These are phyloP conservation scores for Cantharis rustica DNA, from an alignment of 2,888 invertebrate genomes.

Conservation along the genomic window DNA sequence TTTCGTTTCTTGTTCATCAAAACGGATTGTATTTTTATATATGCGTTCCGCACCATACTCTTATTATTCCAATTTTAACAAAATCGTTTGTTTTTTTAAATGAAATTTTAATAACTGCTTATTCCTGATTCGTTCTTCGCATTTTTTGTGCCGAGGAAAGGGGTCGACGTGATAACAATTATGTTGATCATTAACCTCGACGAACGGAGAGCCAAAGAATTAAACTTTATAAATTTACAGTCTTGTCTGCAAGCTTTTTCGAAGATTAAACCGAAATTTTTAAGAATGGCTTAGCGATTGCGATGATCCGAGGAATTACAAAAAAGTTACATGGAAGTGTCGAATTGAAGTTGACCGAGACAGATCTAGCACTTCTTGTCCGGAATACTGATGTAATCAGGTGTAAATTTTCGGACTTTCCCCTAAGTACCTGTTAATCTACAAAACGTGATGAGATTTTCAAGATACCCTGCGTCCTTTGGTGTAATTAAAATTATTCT, in stretches of 20 bases:
- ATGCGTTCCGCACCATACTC: neutral
- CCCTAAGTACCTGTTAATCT: conserved; percentile 49
- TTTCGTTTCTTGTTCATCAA: conserved; percentile 29
- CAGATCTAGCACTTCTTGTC: conserved; percentile 46
- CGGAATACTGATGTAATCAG: conserved; percentile 54
- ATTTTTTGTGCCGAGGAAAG: neutral
- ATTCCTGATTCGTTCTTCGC: neutral
- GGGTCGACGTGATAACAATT: neutral
- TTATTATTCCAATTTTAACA: conserved; percentile 5
- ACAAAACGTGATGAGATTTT: conserved; percentile 16
- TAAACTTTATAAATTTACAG: neutral
- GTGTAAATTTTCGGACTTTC: conserved; percentile 41
- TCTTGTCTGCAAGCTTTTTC: neutral
- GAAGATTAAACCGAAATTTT: neutral
- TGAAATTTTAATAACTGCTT: neutral
- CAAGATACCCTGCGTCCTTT: neutral
- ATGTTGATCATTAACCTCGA: neutral
- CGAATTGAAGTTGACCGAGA: conserved; percentile 45
- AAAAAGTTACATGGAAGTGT: conserved; percentile 36
- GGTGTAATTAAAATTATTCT: neutral
- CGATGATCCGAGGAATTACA: neutral
- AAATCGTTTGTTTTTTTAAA: neutral
- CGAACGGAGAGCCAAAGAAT: neutral
- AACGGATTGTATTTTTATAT: conserved; percentile 24
- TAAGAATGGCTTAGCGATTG: neutral